Evolutionary conservation across 2,113 vertebrate genomes (phyloP).

Genomic region (Naja naja): DNA sequence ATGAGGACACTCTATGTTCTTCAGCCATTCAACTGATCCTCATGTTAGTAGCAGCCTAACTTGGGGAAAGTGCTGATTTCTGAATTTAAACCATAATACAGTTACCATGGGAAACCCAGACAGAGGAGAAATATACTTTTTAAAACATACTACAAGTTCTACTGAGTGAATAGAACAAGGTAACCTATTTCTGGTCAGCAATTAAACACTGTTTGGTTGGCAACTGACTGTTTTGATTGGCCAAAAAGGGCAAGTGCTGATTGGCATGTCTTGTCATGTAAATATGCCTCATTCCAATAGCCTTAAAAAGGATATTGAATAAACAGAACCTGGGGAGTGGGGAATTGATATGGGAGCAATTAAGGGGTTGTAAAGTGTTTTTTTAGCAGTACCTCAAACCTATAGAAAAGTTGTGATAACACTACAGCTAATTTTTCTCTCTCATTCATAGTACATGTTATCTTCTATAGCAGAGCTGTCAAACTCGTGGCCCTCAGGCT

Average conservation of each 20-base stretch:
- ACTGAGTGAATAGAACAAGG: background rate
- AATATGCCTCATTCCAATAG: background rate
- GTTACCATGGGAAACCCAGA: background rate
- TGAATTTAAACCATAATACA: background rate
- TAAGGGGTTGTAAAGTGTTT: background rate
- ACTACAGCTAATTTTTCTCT: background rate
- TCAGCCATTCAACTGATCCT: background rate
- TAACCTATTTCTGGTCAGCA: background rate
- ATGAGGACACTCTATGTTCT: background rate
- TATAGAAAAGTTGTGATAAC: background rate
- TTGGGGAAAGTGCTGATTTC: background rate
- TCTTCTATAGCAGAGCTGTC: background rate
- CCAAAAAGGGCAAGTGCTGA: background rate
- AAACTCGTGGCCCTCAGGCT: no score
- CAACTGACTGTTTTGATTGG: background rate
- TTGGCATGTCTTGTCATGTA: background rate
- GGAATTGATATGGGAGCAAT: background rate
- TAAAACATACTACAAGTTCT: background rate
- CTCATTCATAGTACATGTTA: background rate
- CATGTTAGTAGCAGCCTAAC: background rate
- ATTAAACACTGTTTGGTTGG: background rate
- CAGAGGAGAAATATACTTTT: background rate
- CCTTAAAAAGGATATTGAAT: background rate
- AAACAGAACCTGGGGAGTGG: background rate
- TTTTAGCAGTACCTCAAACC: background rate